phyloP scores from a whole-genome alignment of 2,888 invertebrate species.

The Orchesellides sinensis region DNA sequence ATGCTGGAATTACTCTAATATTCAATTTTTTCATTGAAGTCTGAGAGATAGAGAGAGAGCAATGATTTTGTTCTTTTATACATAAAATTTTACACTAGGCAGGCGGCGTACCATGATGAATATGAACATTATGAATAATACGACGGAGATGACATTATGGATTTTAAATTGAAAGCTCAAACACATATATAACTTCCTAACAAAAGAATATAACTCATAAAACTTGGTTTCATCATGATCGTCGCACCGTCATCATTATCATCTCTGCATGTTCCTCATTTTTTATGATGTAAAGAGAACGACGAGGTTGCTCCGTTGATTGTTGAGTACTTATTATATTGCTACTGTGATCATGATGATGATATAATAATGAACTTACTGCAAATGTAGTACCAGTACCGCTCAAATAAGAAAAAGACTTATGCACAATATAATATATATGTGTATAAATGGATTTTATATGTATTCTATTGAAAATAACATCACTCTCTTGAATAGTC shows the following conservation, averaged over 20 bases:
- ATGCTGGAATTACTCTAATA: slow-evolving; percentile 36
- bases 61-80: slow-evolving; percentile 31
- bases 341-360: slow-evolving; percentile 31
- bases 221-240: slow-evolving; percentile 39
- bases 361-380: slow-evolving; percentile 53
- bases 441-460: slow-evolving; percentile 47
- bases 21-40: slow-evolving; percentile 29
- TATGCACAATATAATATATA: too few relatives aligned
- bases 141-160: slow-evolving; percentile 55
- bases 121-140: slow-evolving; percentile 30
- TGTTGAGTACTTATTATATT: slow-evolving; percentile 33
- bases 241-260: slow-evolving; percentile 45
- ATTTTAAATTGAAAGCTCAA: slow-evolving; percentile 56
- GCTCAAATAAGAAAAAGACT: slow-evolving; percentile 26
- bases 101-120: slow-evolving; percentile 33
- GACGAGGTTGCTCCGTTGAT: slow-evolving; percentile 50
- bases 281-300: slow-evolving; percentile 45
- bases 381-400: neutral
- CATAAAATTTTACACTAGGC: slow-evolving; percentile 18
- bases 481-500: slow-evolving; percentile 22
- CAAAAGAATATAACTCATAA: slow-evolving; percentile 21
- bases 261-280: slow-evolving; percentile 53
- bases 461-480: neutral
- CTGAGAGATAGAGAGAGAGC: slow-evolving; percentile 25
- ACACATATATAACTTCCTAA: slow-evolving; percentile 8